These are phyloP conservation scores for Carassius gibelio DNA, from an alignment of 2,113 vertebrate species.

Conservation along the genomic window DNA sequence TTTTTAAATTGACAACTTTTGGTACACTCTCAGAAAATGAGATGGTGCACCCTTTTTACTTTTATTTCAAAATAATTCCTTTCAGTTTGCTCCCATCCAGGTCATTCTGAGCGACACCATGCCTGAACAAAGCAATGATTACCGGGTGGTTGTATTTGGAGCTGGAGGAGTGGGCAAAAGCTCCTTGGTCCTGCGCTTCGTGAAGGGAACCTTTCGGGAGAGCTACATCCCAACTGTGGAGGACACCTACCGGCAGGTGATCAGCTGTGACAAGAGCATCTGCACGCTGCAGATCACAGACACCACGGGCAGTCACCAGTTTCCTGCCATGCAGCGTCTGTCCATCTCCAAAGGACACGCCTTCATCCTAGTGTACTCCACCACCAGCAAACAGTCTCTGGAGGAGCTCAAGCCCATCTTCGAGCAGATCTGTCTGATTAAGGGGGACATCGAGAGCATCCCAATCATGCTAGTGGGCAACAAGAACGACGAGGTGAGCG, in stretches of 20 bases:
- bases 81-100: slow-evolving; percentile 17
- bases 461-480: slow-evolving; percentile 61
- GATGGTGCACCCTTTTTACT: neutral
- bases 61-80: neutral
- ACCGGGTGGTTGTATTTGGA: slow-evolving; percentile 60
- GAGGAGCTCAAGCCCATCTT: slow-evolving; percentile 62
- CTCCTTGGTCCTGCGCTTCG: slow-evolving; percentile 55
- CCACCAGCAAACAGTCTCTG: slow-evolving; percentile 60
- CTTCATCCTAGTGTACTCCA: slow-evolving; percentile 51
- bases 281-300: slow-evolving; percentile 61
- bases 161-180: slow-evolving; percentile 59
- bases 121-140: slow-evolving; percentile 62
- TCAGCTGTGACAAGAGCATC: slow-evolving; percentile 63
- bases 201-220: slow-evolving; percentile 59
- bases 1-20: neutral
- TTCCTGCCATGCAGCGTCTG: slow-evolving; percentile 60
- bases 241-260: slow-evolving; percentile 57
- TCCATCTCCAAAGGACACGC: slow-evolving; percentile 57
- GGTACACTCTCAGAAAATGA: neutral
- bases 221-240: slow-evolving; percentile 57
- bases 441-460: slow-evolving; percentile 55
- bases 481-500: slow-evolving; percentile 54
- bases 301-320: slow-evolving; percentile 61
- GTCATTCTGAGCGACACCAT: slow-evolving; percentile 39
- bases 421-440: slow-evolving; percentile 59